Evolutionary conservation across 2,797 vertebrate species (phyloP).

Genomic region (Malacoraja senta): DNA sequence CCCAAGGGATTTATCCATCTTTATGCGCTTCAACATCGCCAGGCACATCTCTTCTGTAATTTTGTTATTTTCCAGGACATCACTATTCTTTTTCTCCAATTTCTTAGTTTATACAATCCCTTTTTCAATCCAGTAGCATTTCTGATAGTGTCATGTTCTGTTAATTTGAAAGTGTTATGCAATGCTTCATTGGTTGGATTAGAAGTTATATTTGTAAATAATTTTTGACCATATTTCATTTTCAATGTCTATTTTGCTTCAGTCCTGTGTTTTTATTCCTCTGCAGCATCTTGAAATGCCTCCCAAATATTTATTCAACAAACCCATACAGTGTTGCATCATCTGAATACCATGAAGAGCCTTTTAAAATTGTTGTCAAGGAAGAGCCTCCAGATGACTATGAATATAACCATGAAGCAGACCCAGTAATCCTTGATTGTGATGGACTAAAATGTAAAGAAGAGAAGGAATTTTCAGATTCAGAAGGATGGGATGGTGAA

Average conservation of each 20-base stretch:
- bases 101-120: neutral
- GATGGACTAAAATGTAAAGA: constrained; percentile 57
- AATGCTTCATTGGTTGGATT: neutral
- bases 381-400: constrained; percentile 72
- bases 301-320: constrained; percentile 27
- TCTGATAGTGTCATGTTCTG: neutral
- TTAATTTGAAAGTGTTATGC: neutral
- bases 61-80: too few species aligned
- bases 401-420: constrained; percentile 47
- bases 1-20: too few species aligned
- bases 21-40: too few species aligned
- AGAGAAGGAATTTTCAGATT: constrained; percentile 56
- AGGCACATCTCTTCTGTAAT: too few species aligned
- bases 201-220: too few species aligned
- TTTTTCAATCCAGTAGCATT: neutral
- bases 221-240: neutral
- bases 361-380: constrained; percentile 60
- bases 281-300: constrained; percentile 20
- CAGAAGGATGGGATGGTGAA: constrained; percentile 54
- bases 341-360: constrained; percentile 41
- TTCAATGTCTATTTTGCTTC: neutral
- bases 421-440: constrained; percentile 35
- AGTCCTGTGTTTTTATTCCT: neutral
- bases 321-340: neutral
- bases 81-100: too few species aligned